Percentiles rank a stretch among this genome's conserved stretches.
phyloP scores from a whole-genome alignment of 2,797 vertebrate genomes.

The Anomalospiza imberbis region DNA sequence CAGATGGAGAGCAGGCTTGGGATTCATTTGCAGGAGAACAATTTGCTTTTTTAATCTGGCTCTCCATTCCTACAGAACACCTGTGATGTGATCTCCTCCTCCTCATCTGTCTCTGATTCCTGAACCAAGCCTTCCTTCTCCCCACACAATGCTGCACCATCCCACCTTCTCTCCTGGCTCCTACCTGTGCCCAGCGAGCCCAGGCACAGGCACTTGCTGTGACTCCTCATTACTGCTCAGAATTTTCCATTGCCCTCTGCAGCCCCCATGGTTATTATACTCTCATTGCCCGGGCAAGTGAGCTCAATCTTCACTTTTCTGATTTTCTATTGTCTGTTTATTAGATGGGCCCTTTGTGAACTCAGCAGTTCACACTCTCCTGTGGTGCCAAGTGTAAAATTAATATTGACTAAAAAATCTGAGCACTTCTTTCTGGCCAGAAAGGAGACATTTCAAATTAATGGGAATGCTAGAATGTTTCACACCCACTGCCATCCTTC shows the following conservation, averaged over 20 bases:
- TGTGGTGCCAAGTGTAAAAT: conserved; percentile 72
- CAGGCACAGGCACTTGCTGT: neutral
- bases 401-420: conserved; percentile 72
- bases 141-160: neutral
- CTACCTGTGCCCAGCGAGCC: neutral
- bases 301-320: conserved; percentile 46
- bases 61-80: neutral
- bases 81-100: neutral
- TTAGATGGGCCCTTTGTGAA: conserved; percentile 62
- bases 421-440: conserved; percentile 56
- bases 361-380: conserved; percentile 58
- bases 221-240: conserved; percentile 20
- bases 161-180: neutral
- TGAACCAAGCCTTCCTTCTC: neutral
- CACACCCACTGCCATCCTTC: conserved; percentile 48
- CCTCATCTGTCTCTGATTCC: conserved; percentile 12
- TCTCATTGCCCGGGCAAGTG: conserved; percentile 11
- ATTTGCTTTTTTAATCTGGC: neutral
- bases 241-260: conserved; percentile 50
- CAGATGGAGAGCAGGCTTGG: neutral
- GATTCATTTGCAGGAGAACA: neutral
- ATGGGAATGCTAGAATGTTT: conserved; percentile 51
- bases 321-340: conserved; percentile 67
- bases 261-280: conserved; percentile 48
- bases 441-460: conserved; percentile 54